Conservation (phyloP, 2,888 invertebrate genomes). For the Myathropa florea region DNA sequence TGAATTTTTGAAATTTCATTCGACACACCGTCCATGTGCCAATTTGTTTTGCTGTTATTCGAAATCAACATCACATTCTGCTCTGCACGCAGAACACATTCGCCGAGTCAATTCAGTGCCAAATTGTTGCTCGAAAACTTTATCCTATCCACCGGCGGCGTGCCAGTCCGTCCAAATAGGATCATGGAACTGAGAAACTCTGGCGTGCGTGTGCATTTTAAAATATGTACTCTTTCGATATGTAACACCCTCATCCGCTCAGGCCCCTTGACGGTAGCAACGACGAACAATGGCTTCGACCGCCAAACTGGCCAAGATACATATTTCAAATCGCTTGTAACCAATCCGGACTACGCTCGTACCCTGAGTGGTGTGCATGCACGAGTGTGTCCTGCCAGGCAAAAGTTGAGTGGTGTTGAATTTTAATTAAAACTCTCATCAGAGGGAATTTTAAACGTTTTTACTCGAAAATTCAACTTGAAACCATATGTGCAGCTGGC, state of each 20-base stretch:
- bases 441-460: slow-evolving; percentile 64
- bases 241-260: neutral
- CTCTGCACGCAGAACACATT: neutral
- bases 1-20: neutral
- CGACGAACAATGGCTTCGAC: slow-evolving; percentile 16
- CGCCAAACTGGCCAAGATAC: slow-evolving; percentile 8
- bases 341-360: slow-evolving; percentile 1
- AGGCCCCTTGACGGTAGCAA: too few species aligned
- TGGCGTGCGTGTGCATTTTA: neutral
- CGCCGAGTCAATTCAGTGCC: neutral
- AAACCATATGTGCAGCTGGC: slow-evolving; percentile 31
- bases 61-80: neutral
- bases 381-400: neutral
- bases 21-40: neutral
- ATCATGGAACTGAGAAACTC: neutral
- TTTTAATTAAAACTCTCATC: slow-evolving; percentile 69
- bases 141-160: neutral
- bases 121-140: neutral
- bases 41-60: neutral
- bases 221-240: neutral
- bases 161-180: neutral
- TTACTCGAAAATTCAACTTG: slow-evolving; percentile 35
- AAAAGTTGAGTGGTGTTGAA: slow-evolving; percentile 22
- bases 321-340: slow-evolving; percentile 36
- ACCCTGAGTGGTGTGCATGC: neutral